These are phyloP conservation scores for Spodoptera littoralis DNA, from an alignment of 2,888 invertebrate genomes.

Conservation along the genomic window DNA sequence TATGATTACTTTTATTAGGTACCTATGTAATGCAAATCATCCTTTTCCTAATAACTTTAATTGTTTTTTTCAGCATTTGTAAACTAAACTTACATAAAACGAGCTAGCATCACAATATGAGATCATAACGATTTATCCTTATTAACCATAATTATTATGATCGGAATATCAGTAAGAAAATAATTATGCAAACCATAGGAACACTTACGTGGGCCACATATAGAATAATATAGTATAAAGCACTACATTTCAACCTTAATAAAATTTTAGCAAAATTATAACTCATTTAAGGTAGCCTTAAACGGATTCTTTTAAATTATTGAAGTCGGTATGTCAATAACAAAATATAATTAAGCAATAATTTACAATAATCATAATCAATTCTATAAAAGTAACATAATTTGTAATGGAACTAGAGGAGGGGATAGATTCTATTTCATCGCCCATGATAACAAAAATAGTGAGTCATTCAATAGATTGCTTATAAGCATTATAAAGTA, in stretches of 20 bases:
- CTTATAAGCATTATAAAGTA: constrained; percentile 47
- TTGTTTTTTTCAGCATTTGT: constrained; percentile 40
- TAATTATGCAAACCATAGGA: constrained; percentile 38
- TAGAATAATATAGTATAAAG: constrained; percentile 36
- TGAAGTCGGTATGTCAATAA: constrained; percentile 8
- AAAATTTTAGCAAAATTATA: constrained; percentile 29
- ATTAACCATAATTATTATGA: constrained; percentile 38
- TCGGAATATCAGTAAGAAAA: constrained; percentile 27
- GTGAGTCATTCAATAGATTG: constrained; percentile 29
- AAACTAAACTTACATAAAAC: constrained; percentile 42
- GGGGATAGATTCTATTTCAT: constrained; percentile 37
- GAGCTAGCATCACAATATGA: constrained; percentile 55
- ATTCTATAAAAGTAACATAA: constrained; percentile 31
- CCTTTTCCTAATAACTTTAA: constrained; percentile 25
- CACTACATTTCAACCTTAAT: constrained; percentile 29
- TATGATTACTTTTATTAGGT: not conserved
- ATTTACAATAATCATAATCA: constrained; percentile 25
- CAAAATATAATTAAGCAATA: constrained; percentile 16
- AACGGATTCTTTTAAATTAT: constrained; percentile 24
- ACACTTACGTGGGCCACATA: constrained; percentile 29
- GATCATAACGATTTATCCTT: constrained; percentile 49
- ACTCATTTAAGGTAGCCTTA: constrained; percentile 19
- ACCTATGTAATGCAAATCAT: constrained; percentile 33
- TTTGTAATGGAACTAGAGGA: constrained; percentile 47
- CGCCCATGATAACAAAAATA: constrained; percentile 33